Evolutionary conservation across 2,888 invertebrate genomes (phyloP), one percentile per base, ranked within the genome.

Genomic region (Torymus texanus): DNA sequence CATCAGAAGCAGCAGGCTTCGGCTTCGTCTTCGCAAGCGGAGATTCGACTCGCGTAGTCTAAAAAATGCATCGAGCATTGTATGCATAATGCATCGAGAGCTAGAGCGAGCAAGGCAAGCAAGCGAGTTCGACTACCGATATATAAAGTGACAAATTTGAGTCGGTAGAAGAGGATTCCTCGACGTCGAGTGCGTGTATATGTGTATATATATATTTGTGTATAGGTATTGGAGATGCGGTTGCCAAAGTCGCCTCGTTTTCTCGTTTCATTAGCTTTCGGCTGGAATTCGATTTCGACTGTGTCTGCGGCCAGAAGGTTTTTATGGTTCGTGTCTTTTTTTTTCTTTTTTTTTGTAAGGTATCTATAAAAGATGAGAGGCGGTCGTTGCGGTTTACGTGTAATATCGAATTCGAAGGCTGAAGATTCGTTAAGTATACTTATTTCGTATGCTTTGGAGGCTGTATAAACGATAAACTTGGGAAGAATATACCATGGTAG

Each of bases 1-100:
- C 70, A 77, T 80, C 80, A 77, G 59, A 5, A 8, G 21, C 80
- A 77, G 59, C 41, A 8, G 21, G 21, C 21, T 21, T 18, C 53
- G 41, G n/a, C n/a, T n/a, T n/a, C n/a, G n/a, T n/a, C n/a, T n/a
- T n/a, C 74, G 62, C 62, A 63, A 77, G 74, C 62, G n/a, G 21
- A 16, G 67, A 77, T 18, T 55, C 58, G 24, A 61, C 29, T 41
- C 24, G 58, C 53, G 51, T 13, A 55, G 59, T 50, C 13, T 77
- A 65, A 80, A 77, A 77, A 80, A 80, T 80, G 80, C 70, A 80
- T 74, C 75, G 72, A 76, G 72, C 72, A 72, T 72, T n/a, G 73
- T 61, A 75, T 80, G 78, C 80, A 80, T 80, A 75, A 78, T 80
- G 70, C 80, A 80, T 76, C 65, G 67, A 21, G 5, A 24, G 21